phyloP scores from a whole-genome alignment of 2,888 invertebrate genomes.

The Horisme vitalbata region DNA sequence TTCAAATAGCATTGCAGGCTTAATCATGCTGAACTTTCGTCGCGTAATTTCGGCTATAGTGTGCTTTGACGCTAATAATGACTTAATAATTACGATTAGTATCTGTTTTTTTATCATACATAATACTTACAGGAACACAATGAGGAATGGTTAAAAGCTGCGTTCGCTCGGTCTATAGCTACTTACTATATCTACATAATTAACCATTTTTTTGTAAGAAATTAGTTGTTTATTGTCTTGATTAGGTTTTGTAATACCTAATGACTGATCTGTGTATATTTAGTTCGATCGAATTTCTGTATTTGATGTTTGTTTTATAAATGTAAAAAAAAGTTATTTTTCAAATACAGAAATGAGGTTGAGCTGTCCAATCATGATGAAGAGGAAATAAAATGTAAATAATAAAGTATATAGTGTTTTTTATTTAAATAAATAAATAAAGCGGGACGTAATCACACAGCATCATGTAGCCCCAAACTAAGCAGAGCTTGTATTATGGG shows the following conservation, averaged over 20 bases:
- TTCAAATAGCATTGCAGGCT: too few species aligned
- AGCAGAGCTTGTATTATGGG: too few species aligned
- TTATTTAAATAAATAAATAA: neutral
- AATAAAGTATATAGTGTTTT: conserved; percentile 57
- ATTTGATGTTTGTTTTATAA: conserved; percentile 19
- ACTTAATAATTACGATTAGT: too few species aligned
- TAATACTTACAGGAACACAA: too few species aligned
- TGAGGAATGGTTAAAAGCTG: too few species aligned
- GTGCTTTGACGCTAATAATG: too few species aligned
- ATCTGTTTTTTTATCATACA: too few species aligned
- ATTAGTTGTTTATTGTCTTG: conserved; percentile 13
- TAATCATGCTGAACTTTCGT: too few species aligned
- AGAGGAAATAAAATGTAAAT: conserved; percentile 70
- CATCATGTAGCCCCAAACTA: too few species aligned
- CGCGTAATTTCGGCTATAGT: too few species aligned
- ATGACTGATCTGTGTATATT: conserved; percentile 34
- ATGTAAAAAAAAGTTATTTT: conserved; percentile 20
- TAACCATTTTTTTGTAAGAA: conserved; percentile 22
- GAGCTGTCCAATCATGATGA: conserved; percentile 26
- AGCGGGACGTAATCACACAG: too few species aligned
- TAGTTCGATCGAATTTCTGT: conserved; percentile 30
- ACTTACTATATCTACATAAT: conserved; percentile 2
- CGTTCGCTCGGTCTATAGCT: too few species aligned
- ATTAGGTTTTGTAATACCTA: conserved; percentile 28
- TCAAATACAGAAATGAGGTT: conserved; percentile 39